Conservation (phyloP, 2,797 vertebrate species). For the Notoglanidium macrostoma region DNA sequence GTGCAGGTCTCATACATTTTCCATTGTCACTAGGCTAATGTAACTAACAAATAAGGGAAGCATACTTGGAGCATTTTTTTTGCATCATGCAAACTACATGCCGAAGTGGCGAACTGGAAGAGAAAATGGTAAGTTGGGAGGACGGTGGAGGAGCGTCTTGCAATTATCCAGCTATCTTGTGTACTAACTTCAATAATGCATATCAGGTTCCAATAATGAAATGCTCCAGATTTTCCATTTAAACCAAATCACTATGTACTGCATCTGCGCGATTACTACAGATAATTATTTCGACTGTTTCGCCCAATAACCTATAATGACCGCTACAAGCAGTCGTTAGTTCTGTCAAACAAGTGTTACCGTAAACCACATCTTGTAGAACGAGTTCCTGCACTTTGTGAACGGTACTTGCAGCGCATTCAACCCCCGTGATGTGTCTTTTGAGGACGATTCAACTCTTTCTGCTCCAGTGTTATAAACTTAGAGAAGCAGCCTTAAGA, state of each 20-base stretch:
- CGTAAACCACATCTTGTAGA: not conserved
- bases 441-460: not conserved
- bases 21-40: not conserved
- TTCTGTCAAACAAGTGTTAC: too few species aligned
- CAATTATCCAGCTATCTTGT: not conserved
- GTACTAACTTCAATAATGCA: not conserved
- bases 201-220: not conserved
- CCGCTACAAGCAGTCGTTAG: not conserved
- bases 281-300: not conserved
- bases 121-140: not conserved
- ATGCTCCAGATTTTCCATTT: not conserved
- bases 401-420: not conserved
- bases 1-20: not conserved
- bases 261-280: not conserved
- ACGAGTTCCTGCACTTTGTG: not conserved
- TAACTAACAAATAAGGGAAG: not conserved
- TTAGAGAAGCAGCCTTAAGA: not conserved
- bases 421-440: not conserved
- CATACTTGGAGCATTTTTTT: not conserved
- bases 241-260: not conserved
- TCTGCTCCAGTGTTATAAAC: not conserved
- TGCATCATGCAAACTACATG: conserved; percentile 4
- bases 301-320: not conserved
- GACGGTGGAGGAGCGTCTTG: not conserved
- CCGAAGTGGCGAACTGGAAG: not conserved